Base-by-base conservation (phyloP, 2,888 invertebrate species). In the Lasioglossum lativentre region DNA sequence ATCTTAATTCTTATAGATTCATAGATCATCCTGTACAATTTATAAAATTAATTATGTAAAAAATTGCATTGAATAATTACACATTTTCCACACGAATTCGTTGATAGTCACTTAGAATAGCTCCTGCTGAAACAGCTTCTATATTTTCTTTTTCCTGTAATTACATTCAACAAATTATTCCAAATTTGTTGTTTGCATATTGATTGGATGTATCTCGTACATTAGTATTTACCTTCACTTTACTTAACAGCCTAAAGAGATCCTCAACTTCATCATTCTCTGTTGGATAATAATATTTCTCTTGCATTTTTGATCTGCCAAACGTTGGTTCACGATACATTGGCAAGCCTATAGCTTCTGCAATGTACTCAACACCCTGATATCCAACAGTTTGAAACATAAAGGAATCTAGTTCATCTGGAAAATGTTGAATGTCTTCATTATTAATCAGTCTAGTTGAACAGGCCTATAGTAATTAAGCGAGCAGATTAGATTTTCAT, bases 321-420 rank as follows among this genome's bases (percentile, higher is more conserved):
- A 96, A 96, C 80, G 99, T 99, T 86, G 96, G 96, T 91, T 97
- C 97, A 86, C 98, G 96, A 95, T 97, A 99, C 75, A 99, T 95
- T 0, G 99, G 99, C 83, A 99, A 95, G 4, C 97, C 98, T 97
- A 99, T 98, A 2, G 99, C 99, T 95, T 98, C 97, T 42, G 99
- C 98, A 95, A 99, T 98, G 89, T 98, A 96, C 89, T 97, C 97
- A 88, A 99, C 97, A 30, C 98, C 99, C 96, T 99, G 98, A 95
- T 99, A 98, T 0, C 99, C 99, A 80, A 99, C 99, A 76, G 99
- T 99, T 96, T 99, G 99, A 95, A 99, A 99, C 99, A 99, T 99
- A 95, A 98, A 99, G 94, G 99, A 99, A 95, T 99, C 99, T 93
- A 99, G 95, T 95, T 99, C 99, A 96, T 98, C 98, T 97, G 95